These are phyloP conservation scores for Eulithis testata DNA, from an alignment of 2,888 invertebrate genomes.

Conservation along the genomic window DNA sequence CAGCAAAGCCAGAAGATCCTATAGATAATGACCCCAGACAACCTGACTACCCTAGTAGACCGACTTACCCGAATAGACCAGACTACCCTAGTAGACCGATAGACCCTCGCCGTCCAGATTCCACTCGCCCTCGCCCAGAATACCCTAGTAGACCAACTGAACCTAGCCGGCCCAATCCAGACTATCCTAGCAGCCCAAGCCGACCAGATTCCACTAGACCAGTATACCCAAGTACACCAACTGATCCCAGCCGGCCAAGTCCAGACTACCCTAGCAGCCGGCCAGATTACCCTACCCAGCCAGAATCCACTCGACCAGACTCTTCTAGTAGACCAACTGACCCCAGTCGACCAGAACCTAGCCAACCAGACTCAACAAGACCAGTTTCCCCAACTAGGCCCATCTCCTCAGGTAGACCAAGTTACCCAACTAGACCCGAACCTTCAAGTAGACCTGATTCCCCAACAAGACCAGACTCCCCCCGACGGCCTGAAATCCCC, in stretches of 20 bases:
- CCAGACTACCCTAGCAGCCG: neutral
- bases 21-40: slow-evolving; percentile 12
- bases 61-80: slow-evolving; percentile 13
- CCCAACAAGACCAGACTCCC: slow-evolving; percentile 38
- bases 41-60: slow-evolving; percentile 20
- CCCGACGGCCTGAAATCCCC: slow-evolving; percentile 41
- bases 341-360: slow-evolving; percentile 40
- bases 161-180: slow-evolving; percentile 30
- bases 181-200: slow-evolving; percentile 1
- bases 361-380: slow-evolving; percentile 8
- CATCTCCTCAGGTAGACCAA: slow-evolving; percentile 2
- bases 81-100: slow-evolving; percentile 13
- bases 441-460: slow-evolving; percentile 16
- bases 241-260: slow-evolving; percentile 20
- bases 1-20: neutral
- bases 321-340: slow-evolving; percentile 23
- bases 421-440: slow-evolving; percentile 21
- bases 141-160: slow-evolving; percentile 6
- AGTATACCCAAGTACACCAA: slow-evolving; percentile 17
- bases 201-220: no score
- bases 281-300: slow-evolving; percentile 30
- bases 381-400: neutral
- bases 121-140: slow-evolving; percentile 13
- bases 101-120: slow-evolving; percentile 5
- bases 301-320: slow-evolving; percentile 9